A percentile compares a stretch with the other conserved stretches of the same genome.
Evolutionary conservation across 1,140 invertebrate genomes (phyloP).

Genomic region (Gonatopus flavifemur): DNA sequence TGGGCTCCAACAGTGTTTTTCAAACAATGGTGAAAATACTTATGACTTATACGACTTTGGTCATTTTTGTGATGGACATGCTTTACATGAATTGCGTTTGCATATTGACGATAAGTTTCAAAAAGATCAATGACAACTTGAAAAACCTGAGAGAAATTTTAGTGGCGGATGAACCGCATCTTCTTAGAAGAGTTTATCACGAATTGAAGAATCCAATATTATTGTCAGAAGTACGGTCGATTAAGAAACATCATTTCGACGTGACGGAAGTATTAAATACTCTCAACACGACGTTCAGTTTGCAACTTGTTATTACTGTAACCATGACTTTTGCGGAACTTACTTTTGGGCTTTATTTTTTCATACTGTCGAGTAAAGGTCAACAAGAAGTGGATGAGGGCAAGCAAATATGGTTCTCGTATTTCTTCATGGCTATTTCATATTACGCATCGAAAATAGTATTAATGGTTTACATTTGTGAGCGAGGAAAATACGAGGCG

Average conservation of each 20-base stretch:
- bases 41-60: conserved; percentile 23
- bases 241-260: conserved; percentile 40
- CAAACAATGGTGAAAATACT: conserved; percentile 1
- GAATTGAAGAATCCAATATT: conserved; percentile 38
- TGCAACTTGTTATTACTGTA: conserved; percentile 31
- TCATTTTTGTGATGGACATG: conserved; percentile 37
- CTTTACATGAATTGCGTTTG: conserved; percentile 43
- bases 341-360: conserved; percentile 50
- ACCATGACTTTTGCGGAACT: conserved; percentile 42
- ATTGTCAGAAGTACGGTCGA: conserved; percentile 35
- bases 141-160: conserved; percentile 21
- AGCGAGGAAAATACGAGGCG: conserved; percentile 37
- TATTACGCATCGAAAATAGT: conserved; percentile 40
- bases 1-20: not conserved
- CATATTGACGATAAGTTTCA: conserved; percentile 37
- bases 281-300: conserved; percentile 39
- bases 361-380: conserved; percentile 23
- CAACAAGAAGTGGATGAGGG: conserved; percentile 8
- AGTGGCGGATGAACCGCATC: conserved; percentile 28
- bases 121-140: conserved; percentile 34
- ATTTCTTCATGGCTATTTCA: conserved; percentile 24
- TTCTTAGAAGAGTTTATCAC: conserved; percentile 33
- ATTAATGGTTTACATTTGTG: conserved; percentile 38
- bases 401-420: conserved; percentile 38
- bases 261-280: conserved; percentile 37